Base-by-base conservation (phyloP, 1,140 invertebrate species). In the Eubasilissa regina region DNA sequence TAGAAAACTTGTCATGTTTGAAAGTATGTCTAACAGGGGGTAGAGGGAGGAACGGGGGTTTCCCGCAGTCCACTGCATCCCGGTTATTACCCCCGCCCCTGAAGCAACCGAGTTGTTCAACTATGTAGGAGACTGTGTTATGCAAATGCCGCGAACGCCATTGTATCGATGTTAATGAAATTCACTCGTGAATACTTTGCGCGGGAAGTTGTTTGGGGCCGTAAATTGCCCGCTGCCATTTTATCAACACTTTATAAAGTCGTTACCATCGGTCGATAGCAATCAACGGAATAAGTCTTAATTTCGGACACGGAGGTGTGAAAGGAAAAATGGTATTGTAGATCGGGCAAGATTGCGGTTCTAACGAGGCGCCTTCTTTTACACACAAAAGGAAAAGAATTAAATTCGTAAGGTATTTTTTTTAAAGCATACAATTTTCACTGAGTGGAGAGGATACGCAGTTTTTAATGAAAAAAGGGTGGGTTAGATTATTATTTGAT, bases 161-260 rank as follows among this genome's bases (percentile, higher is more conserved):
- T 80, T 80, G 79, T 80, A 80, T 80, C 68, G 79, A 80, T 80
- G 79, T 80, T 77, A 80, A 80, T 80, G 74, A 80, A 80, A 80
- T 80, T 80, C 79, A 62, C 68, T 77, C 56, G 58, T 45, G 70
- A 80, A 77, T 80, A 80, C 75, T 80, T 80, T 72, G 47, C 45
- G 21, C 43, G 55, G 79, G 64, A 62, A 80, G 77, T 78, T 72
- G 66, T 72, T 72, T 55, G 47, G 15, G 66, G 35, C 53, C 66
- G 66, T 78, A 78, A 78, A 78, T 78, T 72, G 53, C 44, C 47
- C 75, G 60, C 47, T 25, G 51, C 44, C 58, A 60, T 77, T 66
- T 58, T 77, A 66, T 68, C 58, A 68, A 77, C 75, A 45, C 75
- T 77, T 77, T 77, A 77, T 77, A 77, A 77, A 77, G 75, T 77